These are phyloP conservation scores for Ridgeia piscesae DNA, from an alignment of 1,140 invertebrate species.

Conservation along the genomic window DNA sequence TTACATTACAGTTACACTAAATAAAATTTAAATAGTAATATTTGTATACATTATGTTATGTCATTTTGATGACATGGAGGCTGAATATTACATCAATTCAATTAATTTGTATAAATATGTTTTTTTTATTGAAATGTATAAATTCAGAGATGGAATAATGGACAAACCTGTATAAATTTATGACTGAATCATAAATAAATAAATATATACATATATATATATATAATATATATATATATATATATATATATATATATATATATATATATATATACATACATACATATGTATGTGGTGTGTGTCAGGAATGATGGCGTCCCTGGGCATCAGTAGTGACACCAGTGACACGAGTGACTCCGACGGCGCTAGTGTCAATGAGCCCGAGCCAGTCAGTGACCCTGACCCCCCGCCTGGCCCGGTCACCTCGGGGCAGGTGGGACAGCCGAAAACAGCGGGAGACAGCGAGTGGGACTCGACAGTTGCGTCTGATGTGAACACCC, in stretches of 20 bases:
- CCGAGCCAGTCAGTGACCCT: background rate
- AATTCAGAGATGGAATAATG: background rate
- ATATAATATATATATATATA: no score
- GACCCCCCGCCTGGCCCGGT: background rate
- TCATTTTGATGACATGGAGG: no score
- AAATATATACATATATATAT: no score
- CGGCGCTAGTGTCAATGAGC: background rate
- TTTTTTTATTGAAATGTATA: background rate
- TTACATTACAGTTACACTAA: no score
- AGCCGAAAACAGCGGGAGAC: background rate
- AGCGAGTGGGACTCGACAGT: conserved; percentile 23
- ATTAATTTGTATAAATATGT: background rate
- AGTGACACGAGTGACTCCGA: conserved; percentile 38
- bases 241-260: no score
- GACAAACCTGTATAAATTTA: no score
- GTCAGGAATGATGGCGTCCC: conserved; percentile 38
- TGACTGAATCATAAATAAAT: no score
- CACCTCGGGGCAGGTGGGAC: background rate
- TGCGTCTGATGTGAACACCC: background rate
- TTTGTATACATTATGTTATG: no score
- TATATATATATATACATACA: no score
- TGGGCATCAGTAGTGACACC: conserved; percentile 38
- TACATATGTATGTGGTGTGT: background rate
- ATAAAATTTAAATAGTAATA: no score
- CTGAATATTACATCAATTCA: background rate